Conservation (phyloP, 2,113 vertebrate genomes). For the Nothoprocta perdicaria region DNA sequence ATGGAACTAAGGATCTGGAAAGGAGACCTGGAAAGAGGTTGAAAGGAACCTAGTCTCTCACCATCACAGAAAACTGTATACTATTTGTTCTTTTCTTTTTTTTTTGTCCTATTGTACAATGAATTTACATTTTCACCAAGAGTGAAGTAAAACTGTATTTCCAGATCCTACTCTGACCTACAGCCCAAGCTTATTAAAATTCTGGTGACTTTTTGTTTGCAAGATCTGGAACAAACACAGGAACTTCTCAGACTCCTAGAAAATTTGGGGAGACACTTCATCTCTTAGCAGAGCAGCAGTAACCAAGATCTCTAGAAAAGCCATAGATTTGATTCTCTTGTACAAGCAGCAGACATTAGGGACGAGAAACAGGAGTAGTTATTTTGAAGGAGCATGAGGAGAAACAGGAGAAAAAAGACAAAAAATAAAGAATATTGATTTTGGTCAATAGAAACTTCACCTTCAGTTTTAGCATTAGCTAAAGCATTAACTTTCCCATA, state of each 20-base stretch:
- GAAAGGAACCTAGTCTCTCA: not conserved
- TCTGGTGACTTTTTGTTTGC: not conserved
- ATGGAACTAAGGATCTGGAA: not conserved
- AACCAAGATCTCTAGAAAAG: slow-evolving; percentile 3
- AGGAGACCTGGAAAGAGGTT: not conserved
- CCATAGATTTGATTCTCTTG: not conserved
- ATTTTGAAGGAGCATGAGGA: not conserved
- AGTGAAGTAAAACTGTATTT: too few species aligned
- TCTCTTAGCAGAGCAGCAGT: not conserved
- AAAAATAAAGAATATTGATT: slow-evolving; percentile 22
- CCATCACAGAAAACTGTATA: not conserved
- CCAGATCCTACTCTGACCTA: not conserved
- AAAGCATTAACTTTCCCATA: not conserved
- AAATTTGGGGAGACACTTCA: not conserved
- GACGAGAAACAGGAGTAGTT: not conserved
- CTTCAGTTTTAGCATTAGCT: not conserved
- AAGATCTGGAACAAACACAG: not conserved
- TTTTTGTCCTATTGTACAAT: not conserved
- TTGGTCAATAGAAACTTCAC: slow-evolving; percentile 10
- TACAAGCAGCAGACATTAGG: not conserved
- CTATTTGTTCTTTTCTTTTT: not conserved
- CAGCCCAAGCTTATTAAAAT: not conserved
- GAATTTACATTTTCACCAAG: not conserved
- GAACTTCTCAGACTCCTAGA: not conserved
- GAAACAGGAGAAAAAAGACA: slow-evolving; percentile 13